phyloP scores from a whole-genome alignment of 1,140 invertebrate species.

The Hypsibius dujardini region DNA sequence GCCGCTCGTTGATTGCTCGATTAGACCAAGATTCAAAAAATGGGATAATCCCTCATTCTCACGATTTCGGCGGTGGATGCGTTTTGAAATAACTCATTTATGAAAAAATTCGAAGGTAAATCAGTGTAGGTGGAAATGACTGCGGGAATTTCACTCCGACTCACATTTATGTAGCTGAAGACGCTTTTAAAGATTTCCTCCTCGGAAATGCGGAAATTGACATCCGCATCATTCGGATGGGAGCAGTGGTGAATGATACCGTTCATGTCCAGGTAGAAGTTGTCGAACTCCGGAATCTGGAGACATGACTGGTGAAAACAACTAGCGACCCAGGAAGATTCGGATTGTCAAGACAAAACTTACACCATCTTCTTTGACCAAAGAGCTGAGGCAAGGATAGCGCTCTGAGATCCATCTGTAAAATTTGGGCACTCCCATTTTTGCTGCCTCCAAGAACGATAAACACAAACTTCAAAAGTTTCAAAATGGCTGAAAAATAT shows the following conservation, averaged over 20 bases:
- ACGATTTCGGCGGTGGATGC: too few relatives aligned
- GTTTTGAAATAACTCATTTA: too few relatives aligned
- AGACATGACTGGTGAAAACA: constrained; percentile 28
- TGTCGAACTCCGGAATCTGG: constrained; percentile 90
- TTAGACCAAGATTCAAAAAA: too few relatives aligned
- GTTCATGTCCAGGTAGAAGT: constrained; percentile 74
- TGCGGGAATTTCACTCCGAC: too few relatives aligned
- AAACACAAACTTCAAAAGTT: too few relatives aligned
- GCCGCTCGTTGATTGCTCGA: too few relatives aligned
- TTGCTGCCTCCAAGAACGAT: too few relatives aligned
- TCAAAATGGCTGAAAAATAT: too few relatives aligned
- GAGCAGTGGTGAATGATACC: constrained; percentile 90
- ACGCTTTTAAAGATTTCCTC: constrained; percentile 79
- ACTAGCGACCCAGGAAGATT: too few relatives aligned
- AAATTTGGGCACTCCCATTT: constrained; percentile 94
- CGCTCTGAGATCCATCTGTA: constrained; percentile 89
- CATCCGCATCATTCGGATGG: constrained; percentile 79
- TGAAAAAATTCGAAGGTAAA: too few relatives aligned
- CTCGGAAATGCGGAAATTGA: constrained; percentile 75
- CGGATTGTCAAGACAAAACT: constrained; percentile 8
- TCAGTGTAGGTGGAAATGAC: too few relatives aligned
- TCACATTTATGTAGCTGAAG: constrained; percentile 72
- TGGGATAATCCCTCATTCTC: too few relatives aligned
- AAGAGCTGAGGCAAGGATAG: constrained; percentile 83
- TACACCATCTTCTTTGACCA: constrained; percentile 84